Base-by-base conservation (phyloP, 2,888 invertebrate genomes). In the Eueremaeus valkanovi region DNA sequence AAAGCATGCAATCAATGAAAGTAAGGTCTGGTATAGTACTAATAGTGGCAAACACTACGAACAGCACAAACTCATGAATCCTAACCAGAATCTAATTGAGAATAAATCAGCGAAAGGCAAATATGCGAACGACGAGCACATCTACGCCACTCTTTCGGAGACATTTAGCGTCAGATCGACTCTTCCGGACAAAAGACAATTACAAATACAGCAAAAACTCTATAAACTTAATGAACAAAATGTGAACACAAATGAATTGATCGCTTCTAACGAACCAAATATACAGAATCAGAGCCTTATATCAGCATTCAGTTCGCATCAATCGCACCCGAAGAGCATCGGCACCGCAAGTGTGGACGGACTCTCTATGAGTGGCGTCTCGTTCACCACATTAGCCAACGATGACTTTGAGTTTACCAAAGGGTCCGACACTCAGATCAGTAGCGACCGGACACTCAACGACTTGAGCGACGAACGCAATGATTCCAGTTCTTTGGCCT, bases 361-460 rank as follows among this genome's bases (percentile, higher is more conserved):
- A 21, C 21, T 68, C 1, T 68, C 68, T 8, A 68, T 68, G 68
- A 68, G 68, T 42, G 68, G 68, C 3, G 68, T 68, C 40, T 88
- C 88, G 9, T 88, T 87, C 49, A 88, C 88, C 1, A 88, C 88
- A 0, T 87, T 87, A 78, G 88, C 88, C 33, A 88, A 88, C 80
- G 81, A 82, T 73, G 88, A 88, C 81, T 88, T 88, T 80, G 88
- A 88, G 79, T 88, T 87, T 81, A 88, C 85, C 79, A 80, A 81
- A 51, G 72, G 72, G 5, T 40, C 42, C 8, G 33, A 72, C 27
- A 29, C 55, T 27, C 36, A 68, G 68, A 68, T n/a, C 31, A 68
- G 27, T 33, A n/a, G n/a, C n/a, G 68, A 68, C n/a, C 5, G 68
- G 11, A 42, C 42, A 3, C 36, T 42, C 24, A 68, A 68, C 24